Conservation (phyloP, 2,888 invertebrate genomes). For the Spodoptera picta region DNA sequence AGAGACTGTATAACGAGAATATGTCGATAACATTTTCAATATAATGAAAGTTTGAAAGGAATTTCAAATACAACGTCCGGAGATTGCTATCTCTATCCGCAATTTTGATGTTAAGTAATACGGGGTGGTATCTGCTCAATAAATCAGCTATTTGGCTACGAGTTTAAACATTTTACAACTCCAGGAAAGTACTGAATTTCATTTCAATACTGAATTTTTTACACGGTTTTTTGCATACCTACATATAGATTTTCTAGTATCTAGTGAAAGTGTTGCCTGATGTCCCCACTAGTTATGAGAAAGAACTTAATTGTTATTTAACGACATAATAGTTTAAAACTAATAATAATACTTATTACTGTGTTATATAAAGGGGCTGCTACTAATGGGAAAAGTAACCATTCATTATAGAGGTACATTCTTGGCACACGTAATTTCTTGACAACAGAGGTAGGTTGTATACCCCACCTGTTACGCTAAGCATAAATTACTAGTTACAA, state of each 20-base stretch:
- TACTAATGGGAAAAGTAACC: slow-evolving; percentile 30
- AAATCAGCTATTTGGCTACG: too few species aligned
- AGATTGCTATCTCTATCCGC: slow-evolving; percentile 37
- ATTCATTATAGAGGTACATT: slow-evolving; percentile 37
- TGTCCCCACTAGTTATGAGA: too few species aligned
- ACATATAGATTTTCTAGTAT: too few species aligned
- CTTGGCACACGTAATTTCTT: slow-evolving; percentile 23
- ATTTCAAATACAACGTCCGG: slow-evolving; percentile 22
- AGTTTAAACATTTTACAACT: too few species aligned
- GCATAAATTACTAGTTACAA: slow-evolving; percentile 36
- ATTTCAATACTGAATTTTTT: too few species aligned
- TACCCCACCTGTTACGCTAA: slow-evolving; percentile 46
- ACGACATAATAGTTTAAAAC: background rate
- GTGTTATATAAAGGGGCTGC: slow-evolving; percentile 2
- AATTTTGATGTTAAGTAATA: slow-evolving; percentile 38
- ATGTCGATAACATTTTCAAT: slow-evolving; percentile 34
- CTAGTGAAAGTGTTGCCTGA: too few species aligned
- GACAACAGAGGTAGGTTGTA: slow-evolving; percentile 18
- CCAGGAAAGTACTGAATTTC: too few species aligned
- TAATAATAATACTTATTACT: too few species aligned
- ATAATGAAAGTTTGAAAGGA: slow-evolving; percentile 35
- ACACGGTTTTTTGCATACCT: too few species aligned
- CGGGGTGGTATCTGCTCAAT: slow-evolving; percentile 29
- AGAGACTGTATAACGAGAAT: slow-evolving; percentile 12
- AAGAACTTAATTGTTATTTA: too few species aligned